These are phyloP conservation scores for Ylistrum balloti DNA, from an alignment of 1,140 invertebrate genomes.

Conservation along the genomic window DNA sequence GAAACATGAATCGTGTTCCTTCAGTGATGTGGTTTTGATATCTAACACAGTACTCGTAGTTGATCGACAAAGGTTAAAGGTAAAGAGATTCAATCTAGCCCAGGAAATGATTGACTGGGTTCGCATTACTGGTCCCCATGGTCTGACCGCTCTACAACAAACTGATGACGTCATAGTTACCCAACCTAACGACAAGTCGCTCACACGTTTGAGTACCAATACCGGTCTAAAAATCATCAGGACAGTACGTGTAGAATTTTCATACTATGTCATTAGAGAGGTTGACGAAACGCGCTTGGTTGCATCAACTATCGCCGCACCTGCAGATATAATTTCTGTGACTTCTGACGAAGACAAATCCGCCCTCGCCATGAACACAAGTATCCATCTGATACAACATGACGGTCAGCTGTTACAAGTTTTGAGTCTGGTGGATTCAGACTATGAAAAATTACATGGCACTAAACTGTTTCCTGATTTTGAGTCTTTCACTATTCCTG, in stretches of 20 bases:
- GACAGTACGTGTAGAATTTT: neutral
- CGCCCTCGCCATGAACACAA: neutral
- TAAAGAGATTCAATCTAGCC: neutral
- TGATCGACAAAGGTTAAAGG: neutral
- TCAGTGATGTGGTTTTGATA: neutral
- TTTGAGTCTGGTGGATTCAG: neutral
- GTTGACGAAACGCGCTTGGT: neutral
- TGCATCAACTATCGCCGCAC: neutral
- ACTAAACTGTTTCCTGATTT: neutral
- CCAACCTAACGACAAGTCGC: neutral
- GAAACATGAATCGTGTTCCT: neutral
- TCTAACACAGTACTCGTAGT: neutral
- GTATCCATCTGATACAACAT: conserved; percentile 3
- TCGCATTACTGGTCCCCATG: neutral
- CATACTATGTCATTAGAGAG: neutral
- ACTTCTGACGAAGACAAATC: neutral
- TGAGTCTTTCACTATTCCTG: neutral
- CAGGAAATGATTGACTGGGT: neutral
- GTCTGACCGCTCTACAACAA: neutral
- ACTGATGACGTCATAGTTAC: conserved; percentile 15
- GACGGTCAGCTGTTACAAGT: neutral
- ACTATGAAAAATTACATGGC: neutral
- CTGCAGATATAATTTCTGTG: neutral
- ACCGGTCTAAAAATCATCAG: neutral
- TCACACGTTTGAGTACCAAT: neutral